These are phyloP conservation scores for Hydrophis major DNA, from an alignment of 2,797 vertebrate genomes.

Conservation along the genomic window DNA sequence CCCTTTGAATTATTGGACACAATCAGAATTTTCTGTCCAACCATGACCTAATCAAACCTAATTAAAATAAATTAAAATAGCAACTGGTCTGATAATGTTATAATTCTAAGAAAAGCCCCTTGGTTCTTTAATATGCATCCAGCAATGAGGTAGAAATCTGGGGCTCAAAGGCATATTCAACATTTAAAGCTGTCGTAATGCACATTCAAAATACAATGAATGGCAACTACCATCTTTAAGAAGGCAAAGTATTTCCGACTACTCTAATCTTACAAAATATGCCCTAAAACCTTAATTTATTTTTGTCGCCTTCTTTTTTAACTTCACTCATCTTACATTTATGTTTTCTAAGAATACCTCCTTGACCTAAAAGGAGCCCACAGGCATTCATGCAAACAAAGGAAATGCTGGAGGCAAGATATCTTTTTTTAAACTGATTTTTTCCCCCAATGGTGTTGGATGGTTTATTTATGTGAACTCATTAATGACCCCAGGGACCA, in stretches of 20 bases:
- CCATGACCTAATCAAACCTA: neutral
- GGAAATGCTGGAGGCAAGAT: neutral
- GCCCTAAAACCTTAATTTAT: neutral
- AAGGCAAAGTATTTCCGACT: neutral
- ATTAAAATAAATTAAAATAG: neutral
- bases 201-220: neutral
- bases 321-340: neutral
- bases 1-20: neutral
- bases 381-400: neutral
- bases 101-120: neutral
- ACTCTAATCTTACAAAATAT: neutral
- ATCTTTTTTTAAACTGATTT: neutral
- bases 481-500: neutral
- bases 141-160: neutral
- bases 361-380: neutral
- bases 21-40: neutral
- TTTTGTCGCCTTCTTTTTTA: neutral
- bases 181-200: neutral
- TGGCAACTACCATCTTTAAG: neutral
- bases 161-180: neutral
- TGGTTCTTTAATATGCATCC: neutral
- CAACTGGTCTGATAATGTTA: neutral
- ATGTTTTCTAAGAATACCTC: neutral
- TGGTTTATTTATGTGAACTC: neutral
- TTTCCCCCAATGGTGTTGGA: accelerated